Base-by-base conservation (phyloP, 2,888 invertebrate species). In the Xiphydria camelus region DNA sequence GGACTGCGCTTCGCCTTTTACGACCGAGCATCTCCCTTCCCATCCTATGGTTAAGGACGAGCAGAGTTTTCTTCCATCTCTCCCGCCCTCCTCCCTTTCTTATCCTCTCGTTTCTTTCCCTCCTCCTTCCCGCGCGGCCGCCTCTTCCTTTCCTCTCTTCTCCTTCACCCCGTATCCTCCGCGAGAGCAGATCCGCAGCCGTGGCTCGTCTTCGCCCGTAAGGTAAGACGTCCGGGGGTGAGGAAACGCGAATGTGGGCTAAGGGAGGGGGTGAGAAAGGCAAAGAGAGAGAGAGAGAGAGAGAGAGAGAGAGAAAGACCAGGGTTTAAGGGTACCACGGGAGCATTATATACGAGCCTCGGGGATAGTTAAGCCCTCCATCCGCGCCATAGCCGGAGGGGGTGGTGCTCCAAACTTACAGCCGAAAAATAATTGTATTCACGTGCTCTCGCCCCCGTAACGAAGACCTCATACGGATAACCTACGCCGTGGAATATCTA, bases 1-100 rank as follows among this genome's bases (percentile, higher is more conserved):
- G 62, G 60, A 65, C 65, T 55, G 56, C 57, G 64, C 55, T 59
- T 57, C 58, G 61, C 51, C 57, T 70, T 72, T 72, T 73, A 73
- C 68, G 71, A 68, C 62, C 67, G 52, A 10, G 20, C 19, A 15
- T 32, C 34, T 40, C 33, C 39, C 39, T n/a, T 5, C 34, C 34
- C 5, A 33, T 15, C 34, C 17, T 18, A 15, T 10, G 34, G 34
- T 1, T 33, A 9, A n/a, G 17, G 34, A 33, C 18, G 18, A 17
- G 34, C 34, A 15, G 18, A 32, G 21, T 33, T 18, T 41, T 41
- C 45, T 45, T 36, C 12, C 32, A 6, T 12, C 48, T 48, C 48
- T 50, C 39, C 21, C 39, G 48, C n/a, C 29, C 34, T 48, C 48
- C 45, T 38, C 47, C 41, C 50, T 41, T 26, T 46, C 42, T 34